Percentiles rank a stretch among this genome's conserved stretches.
Conservation (phyloP, 35 echinoderm and acorn worm genomes). For the Apostichopus californicus region DNA sequence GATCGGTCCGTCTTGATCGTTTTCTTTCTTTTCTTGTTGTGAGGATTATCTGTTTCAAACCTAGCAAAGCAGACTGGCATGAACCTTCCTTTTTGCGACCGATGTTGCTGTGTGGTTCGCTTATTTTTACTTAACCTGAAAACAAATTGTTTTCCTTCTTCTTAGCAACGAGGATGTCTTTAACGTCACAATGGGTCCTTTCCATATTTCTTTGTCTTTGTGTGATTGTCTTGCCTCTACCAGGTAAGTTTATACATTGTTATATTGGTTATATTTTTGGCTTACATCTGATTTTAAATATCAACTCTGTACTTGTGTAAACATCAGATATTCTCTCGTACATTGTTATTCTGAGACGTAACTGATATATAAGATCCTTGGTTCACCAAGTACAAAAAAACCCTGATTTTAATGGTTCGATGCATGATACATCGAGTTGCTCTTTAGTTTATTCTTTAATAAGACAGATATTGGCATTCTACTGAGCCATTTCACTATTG, state of each 20-base stretch:
- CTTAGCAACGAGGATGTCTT: slow-evolving; percentile 22
- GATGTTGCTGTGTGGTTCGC: neutral
- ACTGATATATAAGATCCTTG: too few species aligned
- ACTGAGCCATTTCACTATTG: too few species aligned
- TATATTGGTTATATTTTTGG: too few species aligned
- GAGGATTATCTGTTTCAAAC: slow-evolving; percentile 23
- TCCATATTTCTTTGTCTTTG: slow-evolving; percentile 23
- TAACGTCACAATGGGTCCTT: slow-evolving; percentile 29
- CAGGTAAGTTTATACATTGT: neutral
- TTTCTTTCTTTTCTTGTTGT: slow-evolving; percentile 2
- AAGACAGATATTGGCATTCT: too few species aligned
- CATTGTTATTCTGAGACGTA: too few species aligned
- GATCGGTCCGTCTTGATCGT: neutral
- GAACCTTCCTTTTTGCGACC: neutral
- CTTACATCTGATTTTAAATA: too few species aligned
- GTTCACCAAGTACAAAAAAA: too few species aligned
- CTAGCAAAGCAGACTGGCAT: neutral
- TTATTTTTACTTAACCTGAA: neutral
- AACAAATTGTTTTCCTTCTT: neutral
- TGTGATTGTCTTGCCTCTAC: slow-evolving; percentile 22
- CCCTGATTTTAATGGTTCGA: too few species aligned
- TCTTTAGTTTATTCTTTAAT: neutral
- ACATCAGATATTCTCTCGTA: too few species aligned
- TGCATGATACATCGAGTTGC: too few species aligned
- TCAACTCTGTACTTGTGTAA: too few species aligned